Percentiles rank a stretch among this genome's conserved stretches.
These are phyloP conservation scores for Manis pentadactyla DNA, from an alignment of 2,797 vertebrate genomes.

Conservation along the genomic window DNA sequence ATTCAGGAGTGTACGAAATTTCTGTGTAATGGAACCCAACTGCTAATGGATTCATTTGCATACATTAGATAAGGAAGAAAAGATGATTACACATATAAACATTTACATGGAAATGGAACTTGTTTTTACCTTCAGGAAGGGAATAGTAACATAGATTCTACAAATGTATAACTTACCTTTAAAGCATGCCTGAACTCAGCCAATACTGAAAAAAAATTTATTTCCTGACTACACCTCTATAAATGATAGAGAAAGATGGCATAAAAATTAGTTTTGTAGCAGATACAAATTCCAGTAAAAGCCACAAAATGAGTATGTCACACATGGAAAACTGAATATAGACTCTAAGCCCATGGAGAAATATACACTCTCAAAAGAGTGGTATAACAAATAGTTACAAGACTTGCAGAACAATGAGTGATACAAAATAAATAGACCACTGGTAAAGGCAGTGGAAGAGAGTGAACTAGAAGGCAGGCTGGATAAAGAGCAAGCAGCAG, in stretches of 20 bases:
- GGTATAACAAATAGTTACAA: constrained; percentile 29
- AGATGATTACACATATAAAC: background rate
- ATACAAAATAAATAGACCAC: background rate
- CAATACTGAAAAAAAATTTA: background rate
- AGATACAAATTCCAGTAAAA: background rate
- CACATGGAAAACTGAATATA: background rate
- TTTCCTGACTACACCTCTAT: background rate
- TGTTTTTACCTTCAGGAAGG: background rate
- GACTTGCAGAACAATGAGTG: background rate
- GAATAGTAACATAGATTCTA: background rate
- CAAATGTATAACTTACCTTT: background rate
- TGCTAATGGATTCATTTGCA: background rate
- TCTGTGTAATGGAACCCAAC: background rate
- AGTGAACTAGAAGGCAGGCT: background rate
- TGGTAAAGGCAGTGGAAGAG: background rate
- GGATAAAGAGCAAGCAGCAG: background rate
- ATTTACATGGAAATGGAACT: background rate
- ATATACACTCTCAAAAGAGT: background rate
- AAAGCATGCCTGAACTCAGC: background rate
- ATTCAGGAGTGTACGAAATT: background rate
- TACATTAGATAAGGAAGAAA: background rate
- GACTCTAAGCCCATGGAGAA: constrained; percentile 8
- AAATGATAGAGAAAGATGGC: background rate
- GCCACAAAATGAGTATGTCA: background rate
- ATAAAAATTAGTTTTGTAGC: background rate